A percentile compares a stretch with the other conserved stretches of the same genome.
Conservation (phyloP, 1,140 invertebrate species). For the Lysiphlebus fabarum region DNA sequence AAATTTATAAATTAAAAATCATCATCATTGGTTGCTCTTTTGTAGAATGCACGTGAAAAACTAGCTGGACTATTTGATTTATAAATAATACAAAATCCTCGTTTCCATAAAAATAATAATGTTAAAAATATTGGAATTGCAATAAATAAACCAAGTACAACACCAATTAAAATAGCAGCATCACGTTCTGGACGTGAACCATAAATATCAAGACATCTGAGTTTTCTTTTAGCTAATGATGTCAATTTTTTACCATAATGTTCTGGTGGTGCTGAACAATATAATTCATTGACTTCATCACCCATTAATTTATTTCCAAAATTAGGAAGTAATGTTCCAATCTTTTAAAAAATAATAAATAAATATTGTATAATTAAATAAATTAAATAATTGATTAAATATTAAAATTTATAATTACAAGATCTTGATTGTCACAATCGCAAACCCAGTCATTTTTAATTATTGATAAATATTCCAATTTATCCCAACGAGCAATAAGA, state of each 20-base stretch:
- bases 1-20: conserved; percentile 28
- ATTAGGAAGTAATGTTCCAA: conserved; percentile 56
- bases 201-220: conserved; percentile 63
- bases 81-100: conserved; percentile 57
- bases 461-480: conserved; percentile 62
- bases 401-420: conserved; percentile 53
- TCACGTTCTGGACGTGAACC: conserved; percentile 63
- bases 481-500: conserved; percentile 66
- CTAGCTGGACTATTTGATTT: conserved; percentile 56
- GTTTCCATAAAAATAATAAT: conserved; percentile 60
- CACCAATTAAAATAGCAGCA: conserved; percentile 63
- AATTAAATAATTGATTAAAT: no score
- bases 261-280: conserved; percentile 39
- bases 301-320: conserved; percentile 51
- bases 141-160: conserved; percentile 65
- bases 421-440: conserved; percentile 71
- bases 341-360: conserved; percentile 34
- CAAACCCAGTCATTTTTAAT: conserved; percentile 71
- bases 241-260: conserved; percentile 34
- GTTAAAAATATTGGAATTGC: conserved; percentile 63
- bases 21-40: conserved; percentile 57
- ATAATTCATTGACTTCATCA: conserved; percentile 28
- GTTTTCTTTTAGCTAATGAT: conserved; percentile 40
- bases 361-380: neutral
- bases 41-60: conserved; percentile 69